A percentile compares a stretch with the other conserved stretches of the same genome.
phyloP scores from a whole-genome alignment of 2,797 vertebrate genomes.

The Trematomus bernacchii region DNA sequence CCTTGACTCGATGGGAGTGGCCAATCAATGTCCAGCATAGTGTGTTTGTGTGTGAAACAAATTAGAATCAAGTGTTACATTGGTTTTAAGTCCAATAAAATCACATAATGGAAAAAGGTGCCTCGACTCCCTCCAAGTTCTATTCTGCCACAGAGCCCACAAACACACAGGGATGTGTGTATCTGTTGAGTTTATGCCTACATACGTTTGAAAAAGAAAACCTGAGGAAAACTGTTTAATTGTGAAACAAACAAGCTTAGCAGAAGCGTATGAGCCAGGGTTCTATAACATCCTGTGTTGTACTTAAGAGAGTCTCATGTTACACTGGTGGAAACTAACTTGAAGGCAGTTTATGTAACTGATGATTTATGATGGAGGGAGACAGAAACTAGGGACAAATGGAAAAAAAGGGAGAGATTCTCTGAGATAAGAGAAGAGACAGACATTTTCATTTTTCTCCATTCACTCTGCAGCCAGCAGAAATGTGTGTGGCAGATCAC shows the following conservation, averaged over 20 bases:
- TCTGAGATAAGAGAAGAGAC: conserved; percentile 40
- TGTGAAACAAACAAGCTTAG: conserved; percentile 24
- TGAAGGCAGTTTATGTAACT: conserved; percentile 78
- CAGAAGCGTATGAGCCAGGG: conserved; percentile 40
- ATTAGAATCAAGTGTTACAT: background rate
- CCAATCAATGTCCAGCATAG: background rate
- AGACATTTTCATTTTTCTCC: conserved; percentile 29
- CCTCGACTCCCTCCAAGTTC: conserved; percentile 21
- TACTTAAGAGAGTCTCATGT: conserved; percentile 66
- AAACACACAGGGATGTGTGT: conserved; percentile 19
- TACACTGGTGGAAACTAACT: conserved; percentile 74
- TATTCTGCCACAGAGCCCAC: conserved; percentile 25
- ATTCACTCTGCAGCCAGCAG: background rate
- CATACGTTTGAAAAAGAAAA: conserved; percentile 35
- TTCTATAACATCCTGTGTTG: conserved; percentile 71
- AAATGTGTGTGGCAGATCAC: background rate
- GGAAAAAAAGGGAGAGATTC: conserved; percentile 34
- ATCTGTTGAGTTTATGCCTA: conserved; percentile 36
- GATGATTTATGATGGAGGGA: conserved; percentile 70
- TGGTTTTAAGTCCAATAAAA: conserved; percentile 14
- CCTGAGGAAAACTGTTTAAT: conserved; percentile 34
- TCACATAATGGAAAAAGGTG: conserved; percentile 39
- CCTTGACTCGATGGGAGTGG: background rate
- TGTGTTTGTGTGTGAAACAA: background rate
- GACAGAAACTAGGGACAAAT: conserved; percentile 35